phyloP scores from a whole-genome alignment of 2,888 invertebrate genomes.

The Drosophila melanosoma region DNA sequence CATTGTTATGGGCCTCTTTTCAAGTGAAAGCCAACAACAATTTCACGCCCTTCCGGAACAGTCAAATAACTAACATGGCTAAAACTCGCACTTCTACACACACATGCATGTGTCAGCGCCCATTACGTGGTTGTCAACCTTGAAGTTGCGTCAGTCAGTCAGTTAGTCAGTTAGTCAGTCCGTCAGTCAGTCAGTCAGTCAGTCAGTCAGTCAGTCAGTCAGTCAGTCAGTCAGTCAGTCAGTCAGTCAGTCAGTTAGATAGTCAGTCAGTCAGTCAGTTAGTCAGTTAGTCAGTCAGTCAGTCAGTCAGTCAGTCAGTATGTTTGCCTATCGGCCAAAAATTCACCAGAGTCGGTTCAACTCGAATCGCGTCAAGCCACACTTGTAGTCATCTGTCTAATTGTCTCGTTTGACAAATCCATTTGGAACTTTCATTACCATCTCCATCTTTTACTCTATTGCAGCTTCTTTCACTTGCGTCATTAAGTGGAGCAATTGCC shows the following conservation, averaged over 20 bases:
- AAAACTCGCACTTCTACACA: constrained; percentile 19
- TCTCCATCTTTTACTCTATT: constrained; percentile 45
- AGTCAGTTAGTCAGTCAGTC: constrained; percentile 17
- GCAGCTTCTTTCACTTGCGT: constrained; percentile 69
- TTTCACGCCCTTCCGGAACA: constrained; percentile 69
- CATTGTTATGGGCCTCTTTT: constrained; percentile 56
- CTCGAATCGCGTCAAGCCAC: neutral
- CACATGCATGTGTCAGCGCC: constrained; percentile 22
- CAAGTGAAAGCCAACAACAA: constrained; percentile 69
- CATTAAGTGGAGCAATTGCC: constrained; percentile 63
- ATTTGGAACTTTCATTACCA: constrained; percentile 71
- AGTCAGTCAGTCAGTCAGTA: constrained; percentile 48
- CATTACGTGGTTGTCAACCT: constrained; percentile 57
- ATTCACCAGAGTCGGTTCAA: neutral
- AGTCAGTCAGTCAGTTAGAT: constrained; percentile 23
- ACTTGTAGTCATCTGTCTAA: constrained; percentile 47
- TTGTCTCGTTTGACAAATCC: constrained; percentile 77
- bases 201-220: constrained; percentile 38
- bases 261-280: too few species aligned
- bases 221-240: constrained; percentile 40
- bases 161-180: constrained; percentile 12
- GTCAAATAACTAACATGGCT: constrained; percentile 34
- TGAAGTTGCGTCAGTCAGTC: constrained; percentile 65
- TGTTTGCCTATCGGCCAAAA: constrained; percentile 17
- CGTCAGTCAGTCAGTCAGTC: constrained; percentile 47